A percentile compares a stretch with the other conserved stretches of the same genome.
phyloP scores from a whole-genome alignment of 2,113 vertebrate genomes.

The Paramormyrops kingsleyae region DNA sequence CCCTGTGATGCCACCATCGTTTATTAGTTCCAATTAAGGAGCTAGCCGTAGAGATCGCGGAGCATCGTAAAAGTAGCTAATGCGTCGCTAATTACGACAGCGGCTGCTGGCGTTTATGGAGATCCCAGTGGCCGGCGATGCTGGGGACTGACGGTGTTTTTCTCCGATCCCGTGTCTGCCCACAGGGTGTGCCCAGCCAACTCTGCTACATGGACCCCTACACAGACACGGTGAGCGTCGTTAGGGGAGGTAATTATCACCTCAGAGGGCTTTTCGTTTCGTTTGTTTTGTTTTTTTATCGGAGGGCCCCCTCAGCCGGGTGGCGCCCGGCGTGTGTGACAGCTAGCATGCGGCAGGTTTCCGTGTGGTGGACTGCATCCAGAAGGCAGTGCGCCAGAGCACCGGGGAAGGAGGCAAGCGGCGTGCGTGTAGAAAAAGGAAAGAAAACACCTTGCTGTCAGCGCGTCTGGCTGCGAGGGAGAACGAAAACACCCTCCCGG shows the following conservation, averaged over 20 bases:
- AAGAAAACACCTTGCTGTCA: slow-evolving; percentile 41
- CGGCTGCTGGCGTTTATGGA: slow-evolving; percentile 33
- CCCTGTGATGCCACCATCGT: not conserved
- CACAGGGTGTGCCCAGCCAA: not conserved
- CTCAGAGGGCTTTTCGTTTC: slow-evolving; percentile 44
- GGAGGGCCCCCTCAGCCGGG: slow-evolving; percentile 38
- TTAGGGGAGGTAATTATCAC: slow-evolving; percentile 58
- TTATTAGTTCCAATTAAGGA: slow-evolving; percentile 22
- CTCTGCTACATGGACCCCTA: not conserved
- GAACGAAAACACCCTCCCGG: not conserved
- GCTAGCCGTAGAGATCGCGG: slow-evolving; percentile 13
- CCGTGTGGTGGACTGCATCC: slow-evolving; percentile 59
- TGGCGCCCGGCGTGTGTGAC: slow-evolving; percentile 51
- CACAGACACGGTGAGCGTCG: slow-evolving; percentile 19
- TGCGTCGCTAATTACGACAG: slow-evolving; percentile 17
- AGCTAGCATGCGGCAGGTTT: slow-evolving; percentile 63
- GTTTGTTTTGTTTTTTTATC: not conserved
- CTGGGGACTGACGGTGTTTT: not conserved
- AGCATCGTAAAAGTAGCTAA: slow-evolving; percentile 17
- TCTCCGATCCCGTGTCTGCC: not conserved
- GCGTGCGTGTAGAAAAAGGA: slow-evolving; percentile 49
- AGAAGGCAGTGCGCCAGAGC: slow-evolving; percentile 51
- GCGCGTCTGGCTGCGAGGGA: not conserved
- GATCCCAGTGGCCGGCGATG: not conserved
- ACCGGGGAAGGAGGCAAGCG: slow-evolving; percentile 45